Evolutionary conservation across 2,113 vertebrate species (phyloP), one percentile per base, ranked within the genome.

Genomic region (Ceyx cyanopectus): DNA sequence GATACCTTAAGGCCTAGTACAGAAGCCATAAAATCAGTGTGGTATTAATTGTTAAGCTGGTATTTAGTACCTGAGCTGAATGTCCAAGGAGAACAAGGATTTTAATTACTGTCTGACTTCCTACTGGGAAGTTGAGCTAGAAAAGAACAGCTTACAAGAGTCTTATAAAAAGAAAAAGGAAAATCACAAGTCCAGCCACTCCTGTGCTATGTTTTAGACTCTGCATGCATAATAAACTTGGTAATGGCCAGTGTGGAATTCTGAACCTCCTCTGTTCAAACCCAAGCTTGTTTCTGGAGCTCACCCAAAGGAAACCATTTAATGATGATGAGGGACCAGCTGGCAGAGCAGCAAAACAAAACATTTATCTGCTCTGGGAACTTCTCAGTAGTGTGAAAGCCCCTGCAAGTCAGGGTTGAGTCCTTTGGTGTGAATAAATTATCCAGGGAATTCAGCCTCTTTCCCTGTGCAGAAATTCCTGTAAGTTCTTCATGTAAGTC

Each of bases 281-380:
- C 51, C 22, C 4, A 4, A 56, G 29, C 48, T 5, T 50, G 50
- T 93, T 95, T 94, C 78, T 95, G 92, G 92, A 96, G 85, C 73
- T 90, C 56, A 75, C 87, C 90, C 93, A 87, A 87, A 51, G 92
- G 82, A 81, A 91, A 30, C 81, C 51, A 19, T 89, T 94, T 85
- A 82, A 77, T 96, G 56, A 63, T 5, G 12, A 61, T 24, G 75
- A 79, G 94, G 87, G 40, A 80, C 48, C 82, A 90, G 92, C 93
- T 92, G 85, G 60, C 90, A 92, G 60, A 69, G 79, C 92, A 51
- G 2, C 27, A 43, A 62, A 77, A 85, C 4, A 0, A 85, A 91
- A 80, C 68, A 37, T 43, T 67, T 34, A 73, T 74, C 63, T 29
- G 81, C 69, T 83, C 73, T 81, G 56, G 68, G 82, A 88, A 53